phyloP scores from a whole-genome alignment of 2,888 invertebrate genomes.

The Caenorhabditis sp. region DNA sequence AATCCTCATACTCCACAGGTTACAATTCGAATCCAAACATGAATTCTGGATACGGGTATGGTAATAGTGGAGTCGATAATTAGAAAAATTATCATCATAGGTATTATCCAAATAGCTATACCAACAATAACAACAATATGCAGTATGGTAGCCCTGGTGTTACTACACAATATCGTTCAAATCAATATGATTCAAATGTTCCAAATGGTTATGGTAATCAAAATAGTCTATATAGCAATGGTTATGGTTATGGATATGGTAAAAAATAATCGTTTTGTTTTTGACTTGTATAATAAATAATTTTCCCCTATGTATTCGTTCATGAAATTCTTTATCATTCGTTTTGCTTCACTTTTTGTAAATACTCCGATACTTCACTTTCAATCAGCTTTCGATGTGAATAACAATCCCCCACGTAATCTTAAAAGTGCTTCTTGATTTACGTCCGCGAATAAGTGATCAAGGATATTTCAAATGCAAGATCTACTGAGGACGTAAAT shows the following conservation, averaged over 20 bases:
- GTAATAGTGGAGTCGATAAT: constrained; percentile 19
- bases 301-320: too few species aligned
- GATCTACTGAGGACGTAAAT: too few species aligned
- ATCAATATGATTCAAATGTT: constrained; percentile 22
- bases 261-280: neutral
- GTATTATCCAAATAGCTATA: neutral
- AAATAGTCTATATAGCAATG: neutral
- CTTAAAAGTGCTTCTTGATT: too few species aligned
- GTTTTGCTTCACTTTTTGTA: too few species aligned
- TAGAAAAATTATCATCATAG: too few species aligned
- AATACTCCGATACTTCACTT: too few species aligned
- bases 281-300: neutral
- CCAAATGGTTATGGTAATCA: constrained; percentile 20
- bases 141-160: neutral
- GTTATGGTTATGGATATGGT: constrained; percentile 16
- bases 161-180: constrained; percentile 1
- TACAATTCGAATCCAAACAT: neutral
- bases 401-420: too few species aligned
- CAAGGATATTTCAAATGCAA: too few species aligned
- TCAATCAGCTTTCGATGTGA: too few species aligned
- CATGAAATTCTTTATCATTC: too few species aligned
- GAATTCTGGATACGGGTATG: constrained; percentile 18
- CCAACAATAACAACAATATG: neutral
- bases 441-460: too few species aligned
- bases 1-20: constrained; percentile 4